Base-by-base conservation (phyloP, 2,888 invertebrate species). In the Drosophila hamatofila region DNA sequence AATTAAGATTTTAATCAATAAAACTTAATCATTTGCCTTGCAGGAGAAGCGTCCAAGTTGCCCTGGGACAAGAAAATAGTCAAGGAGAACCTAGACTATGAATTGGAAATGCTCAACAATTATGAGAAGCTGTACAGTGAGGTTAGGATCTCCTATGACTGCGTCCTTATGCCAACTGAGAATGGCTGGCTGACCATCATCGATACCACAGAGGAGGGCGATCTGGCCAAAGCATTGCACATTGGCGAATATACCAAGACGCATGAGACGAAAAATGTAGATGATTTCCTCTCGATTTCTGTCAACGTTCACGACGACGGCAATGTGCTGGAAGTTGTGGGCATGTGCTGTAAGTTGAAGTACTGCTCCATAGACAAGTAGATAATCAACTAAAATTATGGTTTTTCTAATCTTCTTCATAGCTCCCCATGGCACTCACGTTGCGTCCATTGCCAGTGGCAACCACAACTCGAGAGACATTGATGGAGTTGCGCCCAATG, bases 341-440 rank as follows among this genome's bases (percentile, higher is more conserved):
- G 97, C 81, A 96, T 98, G 95, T 97, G 97, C 92, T 98, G 98
- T 98, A 94, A 95, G 96, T 88, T 4, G 14, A 11, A 16, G 7
- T 9, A 14, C 4, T 9, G 11, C 4, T 18, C 3, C 6, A 37
- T 46, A 0, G 9, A n/a, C 2, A 25, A n/a, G 18, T 62, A 25
- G 39, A 2, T 3, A 6, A 2, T 12, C 8, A 41, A 6, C 12
- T 44, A 18, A 72, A 78, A 69, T 68, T 12, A 1, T 18, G 35
- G n/a, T 3, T 37, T 4, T 2, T 1, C 16, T 6, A 2, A 1
- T 41, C 93, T 93, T 23, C 91, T 6, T 42, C 18, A 42, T 6
- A 98, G 98, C 98, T 14, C 96, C 97, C 58, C 99, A 99, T 93
- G 99, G 99, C 30, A 99, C 99, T 0, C 99, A 99, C 92, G 99